phyloP scores from a whole-genome alignment of 2,113 vertebrate genomes.

The Spermophilus dauricus region DNA sequence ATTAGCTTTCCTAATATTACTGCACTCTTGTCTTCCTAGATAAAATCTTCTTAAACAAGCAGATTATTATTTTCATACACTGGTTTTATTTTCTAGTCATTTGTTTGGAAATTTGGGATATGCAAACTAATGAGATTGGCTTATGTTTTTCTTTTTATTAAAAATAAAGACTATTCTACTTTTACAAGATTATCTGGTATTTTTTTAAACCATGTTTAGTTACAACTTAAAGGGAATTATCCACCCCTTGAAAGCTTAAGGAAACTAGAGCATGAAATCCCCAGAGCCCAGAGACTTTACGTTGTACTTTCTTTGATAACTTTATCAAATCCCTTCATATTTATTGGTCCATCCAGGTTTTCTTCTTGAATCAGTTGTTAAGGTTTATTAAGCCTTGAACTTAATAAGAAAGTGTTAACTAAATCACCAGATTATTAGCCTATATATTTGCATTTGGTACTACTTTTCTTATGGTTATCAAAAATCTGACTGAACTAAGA shows the following conservation, averaged over 20 bases:
- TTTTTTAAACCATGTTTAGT: not conserved
- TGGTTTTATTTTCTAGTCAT: slow-evolving; percentile 45
- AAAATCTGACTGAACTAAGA: slow-evolving; percentile 35
- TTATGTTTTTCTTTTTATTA: slow-evolving; percentile 3
- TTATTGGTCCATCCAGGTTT: not conserved
- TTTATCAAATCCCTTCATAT: not conserved
- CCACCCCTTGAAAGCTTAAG: slow-evolving; percentile 23
- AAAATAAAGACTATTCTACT: slow-evolving; percentile 9
- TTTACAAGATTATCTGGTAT: not conserved
- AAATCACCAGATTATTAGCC: not conserved
- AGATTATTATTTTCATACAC: slow-evolving; percentile 36
- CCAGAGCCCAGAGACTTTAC: not conserved
- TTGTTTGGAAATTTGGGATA: not conserved
- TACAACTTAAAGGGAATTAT: slow-evolving; percentile 27
- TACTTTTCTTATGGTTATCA: not conserved
- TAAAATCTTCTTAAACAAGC: slow-evolving; percentile 9
- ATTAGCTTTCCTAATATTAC: slow-evolving; percentile 29
- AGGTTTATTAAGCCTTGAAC: not conserved
- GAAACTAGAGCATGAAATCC: not conserved
- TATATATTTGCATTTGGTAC: not conserved
- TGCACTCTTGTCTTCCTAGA: not conserved
- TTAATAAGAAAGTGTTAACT: slow-evolving; percentile 49
- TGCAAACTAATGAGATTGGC: not conserved
- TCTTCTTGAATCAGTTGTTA: not conserved
- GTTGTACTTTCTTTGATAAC: not conserved